Evolutionary conservation across 2,888 invertebrate genomes (phyloP).

Genomic region (Agrotis clavis): DNA sequence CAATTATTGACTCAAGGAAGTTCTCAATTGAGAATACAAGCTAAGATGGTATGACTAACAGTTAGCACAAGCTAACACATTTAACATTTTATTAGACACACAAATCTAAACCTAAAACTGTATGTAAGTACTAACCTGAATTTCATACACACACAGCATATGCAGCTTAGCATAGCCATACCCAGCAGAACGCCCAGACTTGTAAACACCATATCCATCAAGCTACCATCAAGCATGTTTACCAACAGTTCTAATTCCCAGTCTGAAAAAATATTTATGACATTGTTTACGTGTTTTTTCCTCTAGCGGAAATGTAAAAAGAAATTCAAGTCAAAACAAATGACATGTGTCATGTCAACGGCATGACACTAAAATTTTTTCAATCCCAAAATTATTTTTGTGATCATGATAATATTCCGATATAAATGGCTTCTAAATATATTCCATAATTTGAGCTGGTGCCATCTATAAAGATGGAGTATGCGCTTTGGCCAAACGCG

Average conservation of each 20-base stretch:
- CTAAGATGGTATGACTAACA: neutral
- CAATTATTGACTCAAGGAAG: slow-evolving; percentile 27
- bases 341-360: too few species aligned
- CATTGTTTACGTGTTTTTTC: neutral
- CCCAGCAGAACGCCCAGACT: slow-evolving; percentile 71
- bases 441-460: too few species aligned
- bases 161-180: slow-evolving; percentile 75
- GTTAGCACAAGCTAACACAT: too few species aligned
- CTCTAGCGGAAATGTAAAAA: too few species aligned
- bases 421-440: too few species aligned
- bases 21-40: slow-evolving; percentile 35
- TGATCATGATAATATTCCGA: too few species aligned
- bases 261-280: slow-evolving; percentile 3
- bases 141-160: slow-evolving; percentile 82
- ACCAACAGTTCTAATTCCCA: slow-evolving; percentile 1
- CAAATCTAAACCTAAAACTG: neutral
- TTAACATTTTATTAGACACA: too few species aligned
- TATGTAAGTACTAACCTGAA: slow-evolving; percentile 75
- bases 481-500: too few species aligned
- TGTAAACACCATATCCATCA: slow-evolving; percentile 74
- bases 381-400: too few species aligned
- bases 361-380: too few species aligned
- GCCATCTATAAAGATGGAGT: too few species aligned
- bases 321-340: neutral
- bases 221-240: slow-evolving; percentile 54